Conservation (phyloP, 23 tunicate species). For the Trididemnum clinides region DNA sequence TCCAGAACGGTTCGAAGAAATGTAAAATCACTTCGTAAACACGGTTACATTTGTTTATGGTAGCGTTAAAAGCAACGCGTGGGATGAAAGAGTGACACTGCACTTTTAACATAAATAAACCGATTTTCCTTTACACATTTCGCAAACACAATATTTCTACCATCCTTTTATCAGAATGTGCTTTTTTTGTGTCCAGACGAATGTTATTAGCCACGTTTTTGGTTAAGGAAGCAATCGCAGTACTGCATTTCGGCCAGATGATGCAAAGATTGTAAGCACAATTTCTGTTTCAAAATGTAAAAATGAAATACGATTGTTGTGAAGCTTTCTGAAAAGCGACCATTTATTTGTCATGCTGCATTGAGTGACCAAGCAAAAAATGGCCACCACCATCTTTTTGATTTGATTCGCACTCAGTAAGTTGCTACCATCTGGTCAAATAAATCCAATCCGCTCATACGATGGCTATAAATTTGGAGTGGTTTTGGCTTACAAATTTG, state of each 20-base stretch:
- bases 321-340: background rate
- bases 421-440: slow-evolving; percentile 8
- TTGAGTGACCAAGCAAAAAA: slow-evolving; percentile 9
- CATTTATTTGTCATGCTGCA: slow-evolving; percentile 8
- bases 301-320: background rate
- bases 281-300: background rate
- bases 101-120: background rate
- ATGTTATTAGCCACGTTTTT: background rate
- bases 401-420: background rate
- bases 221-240: background rate
- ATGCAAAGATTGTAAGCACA: background rate
- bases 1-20: no score
- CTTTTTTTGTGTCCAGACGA: background rate
- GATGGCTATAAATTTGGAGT: background rate
- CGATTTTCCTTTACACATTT: background rate
- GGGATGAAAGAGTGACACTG: background rate
- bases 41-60: no score
- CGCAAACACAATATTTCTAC: slow-evolving; percentile 1
- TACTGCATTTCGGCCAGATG: background rate
- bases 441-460: background rate
- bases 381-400: background rate
- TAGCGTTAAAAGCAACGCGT: background rate
- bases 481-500: background rate
- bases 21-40: no score
- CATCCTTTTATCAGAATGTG: background rate